phyloP scores from a whole-genome alignment of 2,888 invertebrate genomes.

The Idaea dimidiata region DNA sequence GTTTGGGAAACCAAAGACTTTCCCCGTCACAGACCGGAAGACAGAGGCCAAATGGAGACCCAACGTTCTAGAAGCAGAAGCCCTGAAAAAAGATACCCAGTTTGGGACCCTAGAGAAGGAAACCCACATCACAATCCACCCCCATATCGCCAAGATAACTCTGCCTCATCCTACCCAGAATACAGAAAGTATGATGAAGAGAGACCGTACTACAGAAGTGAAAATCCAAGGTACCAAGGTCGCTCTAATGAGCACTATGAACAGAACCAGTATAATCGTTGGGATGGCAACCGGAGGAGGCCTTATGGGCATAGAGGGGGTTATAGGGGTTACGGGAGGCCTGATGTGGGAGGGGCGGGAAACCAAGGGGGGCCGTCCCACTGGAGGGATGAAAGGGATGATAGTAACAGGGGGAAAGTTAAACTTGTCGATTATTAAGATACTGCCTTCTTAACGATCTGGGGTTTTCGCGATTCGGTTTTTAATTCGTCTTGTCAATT shows the following conservation, averaged over 20 bases:
- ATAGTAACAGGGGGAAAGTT: constrained; percentile 47
- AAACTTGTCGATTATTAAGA: constrained; percentile 69
- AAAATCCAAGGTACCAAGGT: constrained; percentile 19
- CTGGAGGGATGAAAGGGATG: constrained; percentile 22
- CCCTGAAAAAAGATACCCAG: background rate
- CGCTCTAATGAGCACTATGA: constrained; percentile 29
- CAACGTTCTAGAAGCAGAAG: background rate
- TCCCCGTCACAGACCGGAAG: constrained; percentile 35
- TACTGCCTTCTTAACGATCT: background rate
- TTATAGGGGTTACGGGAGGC: constrained; percentile 40
- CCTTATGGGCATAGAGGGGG: constrained; percentile 51
- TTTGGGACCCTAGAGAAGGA: background rate
- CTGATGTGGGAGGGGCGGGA: constrained; percentile 4
- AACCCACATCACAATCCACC: background rate
- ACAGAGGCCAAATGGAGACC: background rate
- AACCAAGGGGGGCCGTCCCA: constrained; percentile 27
- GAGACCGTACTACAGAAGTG: constrained; percentile 21
- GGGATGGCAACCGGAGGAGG: constrained; percentile 39
- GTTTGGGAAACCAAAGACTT: constrained; percentile 47
- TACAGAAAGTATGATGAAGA: constrained; percentile 10
- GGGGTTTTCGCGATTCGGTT: too few species aligned
- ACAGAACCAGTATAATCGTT: constrained; percentile 32
- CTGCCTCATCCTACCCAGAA: background rate
- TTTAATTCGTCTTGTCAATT: too few species aligned
- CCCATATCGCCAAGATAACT: background rate